Conservation (phyloP, 2,888 invertebrate species). For the Drosophila anomalata region DNA sequence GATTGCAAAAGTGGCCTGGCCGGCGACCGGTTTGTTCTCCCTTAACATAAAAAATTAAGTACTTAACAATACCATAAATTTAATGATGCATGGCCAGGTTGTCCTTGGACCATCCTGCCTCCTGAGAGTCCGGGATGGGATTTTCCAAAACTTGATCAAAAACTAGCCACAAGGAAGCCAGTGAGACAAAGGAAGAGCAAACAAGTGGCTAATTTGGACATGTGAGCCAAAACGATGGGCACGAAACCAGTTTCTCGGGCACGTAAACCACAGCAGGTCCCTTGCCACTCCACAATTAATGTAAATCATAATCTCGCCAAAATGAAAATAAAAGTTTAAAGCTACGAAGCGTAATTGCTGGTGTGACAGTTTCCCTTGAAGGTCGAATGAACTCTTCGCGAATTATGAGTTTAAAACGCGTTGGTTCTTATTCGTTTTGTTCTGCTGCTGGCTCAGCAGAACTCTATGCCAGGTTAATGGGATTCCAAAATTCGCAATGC, state of each 20-base stretch:
- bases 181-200: constrained; percentile 6
- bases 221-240: constrained; percentile 24
- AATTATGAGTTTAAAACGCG: constrained; percentile 12
- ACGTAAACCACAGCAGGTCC: constrained; percentile 28
- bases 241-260: constrained; percentile 38
- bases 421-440: constrained; percentile 7
- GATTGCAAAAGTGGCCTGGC: constrained; percentile 9
- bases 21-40: constrained; percentile 20
- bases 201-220: constrained; percentile 37
- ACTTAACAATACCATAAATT: constrained; percentile 23
- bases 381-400: constrained; percentile 1
- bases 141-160: constrained; percentile 32
- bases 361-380: constrained; percentile 20
- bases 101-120: constrained; percentile 51
- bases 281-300: constrained; percentile 29
- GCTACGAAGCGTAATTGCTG: constrained; percentile 26
- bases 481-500: constrained; percentile 33
- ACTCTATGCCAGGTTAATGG: constrained; percentile 55
- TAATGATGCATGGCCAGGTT: constrained; percentile 35
- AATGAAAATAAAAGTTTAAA: constrained; percentile 14
- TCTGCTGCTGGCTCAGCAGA: constrained; percentile 44
- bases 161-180: constrained; percentile 6
- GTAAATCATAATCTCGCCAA: constrained; percentile 38
- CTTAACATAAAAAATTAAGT: neutral
- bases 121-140: constrained; percentile 31